These are phyloP conservation scores for Aphelenchoides fujianensis DNA, from an alignment of 1,140 invertebrate genomes.

Conservation along the genomic window DNA sequence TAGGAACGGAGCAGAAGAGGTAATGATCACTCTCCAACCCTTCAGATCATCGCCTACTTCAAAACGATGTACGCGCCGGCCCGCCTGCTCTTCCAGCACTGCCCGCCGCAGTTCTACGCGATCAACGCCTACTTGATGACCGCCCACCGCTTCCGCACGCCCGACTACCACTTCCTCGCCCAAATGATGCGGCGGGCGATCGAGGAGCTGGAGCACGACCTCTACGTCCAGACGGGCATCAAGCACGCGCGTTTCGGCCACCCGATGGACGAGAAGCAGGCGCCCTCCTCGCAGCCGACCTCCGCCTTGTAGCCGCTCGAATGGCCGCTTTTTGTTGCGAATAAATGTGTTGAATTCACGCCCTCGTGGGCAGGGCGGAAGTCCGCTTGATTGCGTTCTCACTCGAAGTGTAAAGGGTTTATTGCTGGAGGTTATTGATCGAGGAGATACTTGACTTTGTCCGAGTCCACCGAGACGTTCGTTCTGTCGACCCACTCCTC, in stretches of 20 bases:
- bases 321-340: no score
- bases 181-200: slow-evolving; percentile 22
- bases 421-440: slow-evolving; percentile 16
- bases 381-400: background rate
- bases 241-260: background rate
- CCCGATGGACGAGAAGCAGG: background rate
- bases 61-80: slow-evolving; percentile 29
- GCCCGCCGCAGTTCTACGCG: slow-evolving; percentile 36
- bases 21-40: background rate
- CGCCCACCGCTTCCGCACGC: slow-evolving; percentile 22
- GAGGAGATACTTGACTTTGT: slow-evolving; percentile 36
- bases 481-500: slow-evolving; percentile 45
- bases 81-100: slow-evolving; percentile 20
- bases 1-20: background rate
- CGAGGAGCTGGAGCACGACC: background rate
- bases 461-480: slow-evolving; percentile 30
- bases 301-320: no score
- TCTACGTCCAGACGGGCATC: background rate
- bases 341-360: background rate
- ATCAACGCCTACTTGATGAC: slow-evolving; percentile 33
- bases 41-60: slow-evolving; percentile 37
- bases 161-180: slow-evolving; percentile 31
- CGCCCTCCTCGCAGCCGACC: background rate
- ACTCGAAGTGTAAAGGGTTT: background rate
- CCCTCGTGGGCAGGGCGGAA: background rate